phyloP scores from a whole-genome alignment of 2,797 vertebrate species.

The Lates japonicus region DNA sequence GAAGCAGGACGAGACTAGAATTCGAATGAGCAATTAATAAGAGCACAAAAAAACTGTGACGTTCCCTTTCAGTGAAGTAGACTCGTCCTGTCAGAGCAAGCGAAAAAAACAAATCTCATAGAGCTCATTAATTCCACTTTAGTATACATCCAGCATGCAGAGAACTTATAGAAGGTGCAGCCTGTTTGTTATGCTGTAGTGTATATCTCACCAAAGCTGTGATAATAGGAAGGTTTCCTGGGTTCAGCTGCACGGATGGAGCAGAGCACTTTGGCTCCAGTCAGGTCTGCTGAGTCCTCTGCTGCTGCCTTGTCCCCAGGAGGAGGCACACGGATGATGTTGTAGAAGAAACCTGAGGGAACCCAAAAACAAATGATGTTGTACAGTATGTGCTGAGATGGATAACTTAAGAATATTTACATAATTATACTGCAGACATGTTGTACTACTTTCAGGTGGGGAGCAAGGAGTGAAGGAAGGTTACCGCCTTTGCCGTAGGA shows the following conservation, averaged over 20 bases:
- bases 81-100: conserved; percentile 36
- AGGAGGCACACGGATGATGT: conserved; percentile 91
- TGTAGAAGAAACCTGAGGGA: conserved; percentile 89
- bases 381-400: background rate
- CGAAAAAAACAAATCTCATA: conserved; percentile 14
- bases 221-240: conserved; percentile 93
- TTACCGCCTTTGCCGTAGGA: conserved; percentile 89
- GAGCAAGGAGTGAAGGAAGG: background rate
- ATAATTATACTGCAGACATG: background rate
- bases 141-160: conserved; percentile 32
- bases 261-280: conserved; percentile 90
- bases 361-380: background rate
- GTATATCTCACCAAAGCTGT: conserved; percentile 93
- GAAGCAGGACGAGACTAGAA: conserved; percentile 46
- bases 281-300: conserved; percentile 79
- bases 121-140: conserved; percentile 43
- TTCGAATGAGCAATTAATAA: conserved; percentile 70
- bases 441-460: background rate
- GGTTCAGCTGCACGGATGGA: conserved; percentile 87
- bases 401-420: background rate
- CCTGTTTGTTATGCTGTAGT: conserved; percentile 26
- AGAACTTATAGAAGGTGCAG: background rate
- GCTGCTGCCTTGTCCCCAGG: conserved; percentile 63
- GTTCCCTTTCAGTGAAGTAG: conserved; percentile 36
- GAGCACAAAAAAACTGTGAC: conserved; percentile 14